A percentile compares a stretch with the other conserved stretches of the same genome.
phyloP scores from a whole-genome alignment of 1,140 invertebrate species.

The Atta colombica region DNA sequence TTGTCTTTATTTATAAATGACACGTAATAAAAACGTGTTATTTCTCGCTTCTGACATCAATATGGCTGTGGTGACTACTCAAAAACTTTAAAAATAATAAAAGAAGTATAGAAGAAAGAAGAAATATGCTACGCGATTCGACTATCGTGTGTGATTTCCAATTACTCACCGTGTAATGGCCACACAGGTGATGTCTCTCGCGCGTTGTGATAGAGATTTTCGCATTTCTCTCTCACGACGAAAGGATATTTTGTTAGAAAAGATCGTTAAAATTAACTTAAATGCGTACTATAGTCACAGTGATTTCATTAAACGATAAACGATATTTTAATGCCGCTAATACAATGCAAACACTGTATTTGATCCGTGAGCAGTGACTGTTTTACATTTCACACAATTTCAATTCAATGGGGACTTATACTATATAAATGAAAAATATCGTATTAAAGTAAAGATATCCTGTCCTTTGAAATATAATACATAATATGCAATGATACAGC shows the following conservation, averaged over 20 bases:
- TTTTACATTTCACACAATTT: background rate
- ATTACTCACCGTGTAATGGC: background rate
- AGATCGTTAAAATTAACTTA: background rate
- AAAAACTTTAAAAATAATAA: too few relatives aligned
- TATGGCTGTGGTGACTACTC: too few relatives aligned
- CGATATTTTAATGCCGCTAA: conserved; percentile 21
- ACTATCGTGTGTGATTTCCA: background rate
- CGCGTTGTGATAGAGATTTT: background rate
- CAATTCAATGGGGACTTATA: background rate
- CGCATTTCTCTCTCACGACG: background rate
- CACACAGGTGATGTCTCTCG: background rate
- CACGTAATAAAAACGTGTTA: too few relatives aligned
- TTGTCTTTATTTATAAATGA: too few relatives aligned
- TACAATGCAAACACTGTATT: background rate
- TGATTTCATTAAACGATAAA: conserved; percentile 27
- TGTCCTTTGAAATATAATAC: too few relatives aligned
- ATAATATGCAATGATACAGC: too few relatives aligned
- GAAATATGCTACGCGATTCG: background rate
- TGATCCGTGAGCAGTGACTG: background rate
- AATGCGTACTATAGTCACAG: background rate
- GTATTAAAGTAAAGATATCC: too few relatives aligned
- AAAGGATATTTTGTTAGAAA: background rate
- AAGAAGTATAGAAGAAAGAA: background rate
- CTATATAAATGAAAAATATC: too few relatives aligned
- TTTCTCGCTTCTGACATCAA: too few relatives aligned